Base-by-base conservation (phyloP, 2,113 vertebrate species). In the Brachyistius frenatus region DNA sequence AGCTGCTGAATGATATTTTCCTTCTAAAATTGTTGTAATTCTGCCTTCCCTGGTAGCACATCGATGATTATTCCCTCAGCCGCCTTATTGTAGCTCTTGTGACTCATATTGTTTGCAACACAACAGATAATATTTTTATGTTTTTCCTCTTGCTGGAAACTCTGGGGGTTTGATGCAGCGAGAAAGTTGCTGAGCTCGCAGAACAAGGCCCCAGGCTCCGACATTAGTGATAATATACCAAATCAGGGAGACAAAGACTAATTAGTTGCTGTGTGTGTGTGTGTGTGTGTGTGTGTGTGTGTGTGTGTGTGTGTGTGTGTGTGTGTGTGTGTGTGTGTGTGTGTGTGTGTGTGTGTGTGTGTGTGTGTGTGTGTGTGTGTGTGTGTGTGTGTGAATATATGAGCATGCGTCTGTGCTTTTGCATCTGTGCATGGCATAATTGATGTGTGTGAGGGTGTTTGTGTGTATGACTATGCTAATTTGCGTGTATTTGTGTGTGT, bases 151-250 rank as follows among this genome's bases (percentile, higher is more conserved):
- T 65, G 49, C 75, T 65, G 73, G 70, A 73, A 88, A 87, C 91
- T 91, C 92, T 80, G 67, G 90, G 90, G 88, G 85, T 83, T 85
- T 85, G 86, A 89, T 81, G 91, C 85, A 60, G 86, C 66, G 78
- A 66, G 84, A 89, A 93, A 89, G 73, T 89, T 90, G 89, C 93
- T 92, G 90, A 93, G 89, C 80, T 86, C 55, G 86, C 85, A 88
- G 75, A 87, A 87, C 65, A 78, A 50, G 76, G 78, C 88, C 91
- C 72, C 72, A 56, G 78, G 91, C 86, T 44, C 65, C 70, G 37
- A 88, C 83, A 90, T 88, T 89, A 85, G 67, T 85, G 78, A 83
- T 88, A 77, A 84, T 83, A 91, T 73, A 88, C 89, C 91, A 88
- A 90, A 81, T 80, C 77, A 73, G 55, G 52, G 86, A 90, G 87